Conservation (phyloP, 2,797 vertebrate species). For the Sebastes iracundus region DNA sequence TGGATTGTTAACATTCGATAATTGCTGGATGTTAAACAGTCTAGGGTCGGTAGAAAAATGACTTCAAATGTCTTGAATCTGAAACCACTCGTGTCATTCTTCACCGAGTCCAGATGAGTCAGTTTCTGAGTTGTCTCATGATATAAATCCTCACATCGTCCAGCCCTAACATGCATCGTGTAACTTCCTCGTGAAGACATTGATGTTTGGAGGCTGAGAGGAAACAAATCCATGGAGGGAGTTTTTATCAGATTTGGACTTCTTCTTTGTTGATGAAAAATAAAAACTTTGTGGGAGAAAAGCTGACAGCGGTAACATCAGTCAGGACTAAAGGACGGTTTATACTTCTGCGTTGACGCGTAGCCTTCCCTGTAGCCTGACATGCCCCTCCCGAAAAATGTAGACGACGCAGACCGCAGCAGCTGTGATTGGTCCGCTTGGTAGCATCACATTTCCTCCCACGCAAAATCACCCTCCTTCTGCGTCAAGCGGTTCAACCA, state of each 20-base stretch:
- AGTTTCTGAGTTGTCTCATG: background rate
- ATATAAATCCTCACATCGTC: background rate
- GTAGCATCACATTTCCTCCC: too few species aligned
- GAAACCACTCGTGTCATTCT: too few species aligned
- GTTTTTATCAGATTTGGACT: background rate
- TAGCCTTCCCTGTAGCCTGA: fast-evolving
- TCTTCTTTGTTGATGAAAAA: background rate
- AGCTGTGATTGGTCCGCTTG: too few species aligned
- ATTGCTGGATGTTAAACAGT: background rate
- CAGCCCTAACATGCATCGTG: background rate
- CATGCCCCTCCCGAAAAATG: too few species aligned
- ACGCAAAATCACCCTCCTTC: too few species aligned
- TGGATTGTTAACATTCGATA: background rate
- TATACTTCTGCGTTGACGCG: too few species aligned
- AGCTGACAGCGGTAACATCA: background rate
- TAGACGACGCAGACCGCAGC: too few species aligned
- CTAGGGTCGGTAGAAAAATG: background rate
- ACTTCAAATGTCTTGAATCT: background rate
- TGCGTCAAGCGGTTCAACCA: too few species aligned
- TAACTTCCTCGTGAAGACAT: background rate
- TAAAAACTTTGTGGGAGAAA: background rate
- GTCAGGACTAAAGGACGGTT: too few species aligned
- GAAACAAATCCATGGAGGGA: background rate
- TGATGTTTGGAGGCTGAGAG: too few species aligned
- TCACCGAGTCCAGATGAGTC: background rate